These are phyloP conservation scores for Drosophila ficusphila DNA, from an alignment of 1,140 invertebrate species.

Conservation along the genomic window DNA sequence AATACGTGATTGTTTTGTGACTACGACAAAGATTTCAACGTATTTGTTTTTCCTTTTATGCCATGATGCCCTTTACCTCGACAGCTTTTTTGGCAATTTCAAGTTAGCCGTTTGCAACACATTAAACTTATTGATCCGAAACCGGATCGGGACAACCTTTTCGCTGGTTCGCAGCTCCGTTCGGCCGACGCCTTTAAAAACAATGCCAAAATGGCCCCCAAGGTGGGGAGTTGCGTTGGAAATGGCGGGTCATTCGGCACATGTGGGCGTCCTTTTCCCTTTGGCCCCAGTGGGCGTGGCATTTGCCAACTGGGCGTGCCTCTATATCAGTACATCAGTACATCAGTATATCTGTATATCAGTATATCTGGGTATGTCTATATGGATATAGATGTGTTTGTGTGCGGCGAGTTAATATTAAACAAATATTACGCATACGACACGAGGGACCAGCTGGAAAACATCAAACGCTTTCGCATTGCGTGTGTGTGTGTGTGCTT, in stretches of 20 bases:
- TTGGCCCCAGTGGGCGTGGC: constrained; percentile 4
- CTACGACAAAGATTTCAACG: no score
- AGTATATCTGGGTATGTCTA: background rate
- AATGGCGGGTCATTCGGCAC: constrained; percentile 26
- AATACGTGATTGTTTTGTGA: background rate
- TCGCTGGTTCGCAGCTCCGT: background rate
- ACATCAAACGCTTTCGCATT: constrained; percentile 42
- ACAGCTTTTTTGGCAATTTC: constrained; percentile 3
- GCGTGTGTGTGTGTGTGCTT: background rate
- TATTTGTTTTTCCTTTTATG: background rate
- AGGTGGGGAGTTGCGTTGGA: background rate
- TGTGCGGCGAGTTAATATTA: constrained; percentile 54
- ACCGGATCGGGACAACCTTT: background rate
- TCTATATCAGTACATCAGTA: no score
- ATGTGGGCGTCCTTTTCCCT: no score
- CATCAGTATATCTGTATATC: no score
- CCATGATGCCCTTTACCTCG: background rate
- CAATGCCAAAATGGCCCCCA: constrained; percentile 20
- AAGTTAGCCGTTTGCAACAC: constrained; percentile 8
- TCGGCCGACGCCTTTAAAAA: constrained; percentile 21
- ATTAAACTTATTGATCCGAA: constrained; percentile 47
- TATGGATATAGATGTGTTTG: no score
- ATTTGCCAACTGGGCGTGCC: no score
- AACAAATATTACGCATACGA: constrained; percentile 69
- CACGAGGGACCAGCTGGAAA: constrained; percentile 56